phyloP scores from a whole-genome alignment of 2,113 vertebrate species.

The Aix galericulata region DNA sequence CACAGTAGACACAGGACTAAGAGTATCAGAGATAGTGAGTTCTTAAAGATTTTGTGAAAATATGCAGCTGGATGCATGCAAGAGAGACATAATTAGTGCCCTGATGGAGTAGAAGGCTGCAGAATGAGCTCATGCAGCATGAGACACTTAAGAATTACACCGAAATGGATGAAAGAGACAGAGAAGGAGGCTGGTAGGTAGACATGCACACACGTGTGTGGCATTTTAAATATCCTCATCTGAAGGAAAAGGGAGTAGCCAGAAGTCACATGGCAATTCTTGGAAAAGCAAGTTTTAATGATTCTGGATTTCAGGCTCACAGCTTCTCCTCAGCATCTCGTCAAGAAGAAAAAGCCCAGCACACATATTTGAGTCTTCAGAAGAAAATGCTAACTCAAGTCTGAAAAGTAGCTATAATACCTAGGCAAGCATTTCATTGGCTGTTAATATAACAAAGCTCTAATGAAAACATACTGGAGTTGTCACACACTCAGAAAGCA shows the following conservation, averaged over 20 bases:
- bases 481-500: neutral
- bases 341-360: neutral
- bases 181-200: neutral
- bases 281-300: neutral
- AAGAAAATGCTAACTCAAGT: neutral
- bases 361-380: neutral
- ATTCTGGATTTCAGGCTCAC: neutral
- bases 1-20: neutral
- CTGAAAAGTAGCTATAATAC: neutral
- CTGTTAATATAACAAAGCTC: neutral
- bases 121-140: fast-evolving
- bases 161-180: neutral
- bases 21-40: neutral
- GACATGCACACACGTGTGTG: neutral
- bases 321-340: neutral
- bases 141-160: neutral
- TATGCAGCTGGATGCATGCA: neutral
- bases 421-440: neutral
- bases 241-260: neutral
- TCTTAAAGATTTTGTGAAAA: neutral
- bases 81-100: neutral
- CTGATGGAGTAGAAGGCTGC: neutral
- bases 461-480: neutral
- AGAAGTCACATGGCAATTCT: neutral
- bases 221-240: neutral